A percentile compares a stretch with the other conserved stretches of the same genome.
phyloP scores from a whole-genome alignment of 2,797 vertebrate species.

The Scyliorhinus canicula region DNA sequence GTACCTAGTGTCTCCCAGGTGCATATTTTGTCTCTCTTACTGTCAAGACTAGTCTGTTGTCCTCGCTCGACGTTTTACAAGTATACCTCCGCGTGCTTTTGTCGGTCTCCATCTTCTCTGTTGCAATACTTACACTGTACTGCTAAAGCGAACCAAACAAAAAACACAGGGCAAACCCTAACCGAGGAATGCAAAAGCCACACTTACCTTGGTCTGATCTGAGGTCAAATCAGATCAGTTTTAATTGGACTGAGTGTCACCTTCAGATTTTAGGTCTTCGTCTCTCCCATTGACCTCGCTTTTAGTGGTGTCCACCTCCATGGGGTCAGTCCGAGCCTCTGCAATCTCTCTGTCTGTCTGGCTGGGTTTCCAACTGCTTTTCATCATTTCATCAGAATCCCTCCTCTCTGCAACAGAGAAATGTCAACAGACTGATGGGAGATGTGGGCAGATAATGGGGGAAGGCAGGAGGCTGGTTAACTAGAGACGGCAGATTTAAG shows the following conservation, averaged over 20 bases:
- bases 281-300: conserved; percentile 90
- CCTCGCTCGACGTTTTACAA: conserved; percentile 89
- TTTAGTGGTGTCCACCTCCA: conserved; percentile 79
- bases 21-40: conserved; percentile 17
- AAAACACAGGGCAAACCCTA: conserved; percentile 71
- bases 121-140: conserved; percentile 98
- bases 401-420: conserved; percentile 73
- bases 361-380: conserved; percentile 79
- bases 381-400: conserved; percentile 79
- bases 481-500: too few relatives aligned
- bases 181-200: conserved; percentile 69
- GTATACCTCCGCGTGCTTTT: conserved; percentile 26
- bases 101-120: conserved; percentile 75
- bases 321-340: conserved; percentile 76
- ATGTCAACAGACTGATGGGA: neutral
- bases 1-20: conserved; percentile 33
- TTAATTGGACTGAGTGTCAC: conserved; percentile 99
- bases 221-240: conserved; percentile 99
- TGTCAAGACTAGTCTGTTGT: conserved; percentile 96
- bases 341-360: conserved; percentile 75
- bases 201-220: conserved; percentile 95
- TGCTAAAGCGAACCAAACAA: conserved; percentile 72
- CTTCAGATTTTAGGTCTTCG: conserved; percentile 99
- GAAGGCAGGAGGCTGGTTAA: neutral
- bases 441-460: neutral